Base-by-base conservation (phyloP, 2,888 invertebrate genomes). In the Pharmacophagus antenor region DNA sequence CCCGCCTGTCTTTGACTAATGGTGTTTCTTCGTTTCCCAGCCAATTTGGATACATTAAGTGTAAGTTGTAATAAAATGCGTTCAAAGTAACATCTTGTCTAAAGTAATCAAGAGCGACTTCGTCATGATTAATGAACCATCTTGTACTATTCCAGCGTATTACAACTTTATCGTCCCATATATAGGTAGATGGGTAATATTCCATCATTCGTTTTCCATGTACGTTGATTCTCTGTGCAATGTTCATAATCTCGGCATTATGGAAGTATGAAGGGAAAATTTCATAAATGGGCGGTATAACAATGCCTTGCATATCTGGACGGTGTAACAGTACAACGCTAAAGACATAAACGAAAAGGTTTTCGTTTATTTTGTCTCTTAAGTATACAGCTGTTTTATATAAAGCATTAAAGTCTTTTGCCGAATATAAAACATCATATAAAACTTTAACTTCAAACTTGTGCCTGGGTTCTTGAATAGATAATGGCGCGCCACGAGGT, bases 261-360 rank as follows among this genome's bases (percentile, higher is more conserved):
- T 94, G 92, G 91, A 94, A 95, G 81, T 92, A 92, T 67, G 94
- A 92, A 0, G 96, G 96, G 77, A 93, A 92, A 63, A 95, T 88
- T 81, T 96, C 95, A 72, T 95, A 94, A 57, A 93, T 88, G 53
- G 95, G 93, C n/a, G 95, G 95, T 10, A 95, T 80, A 42, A 93
- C 84, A 56, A 95, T 80, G 23, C 93, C 93, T 70, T 92, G 91
- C 60, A 92, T 93, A 64, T 95, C 94, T 7, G 81, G 80, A 31
- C 94, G 93, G 68, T 94, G 93, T 41, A 93, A 78, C 15, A 94
- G 86, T 15, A 94, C 94, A 21, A 92, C 83, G 61, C 92, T 92
- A 56, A 94, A 78, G 4, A 94, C 92, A 69, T 95, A 94, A 47
- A 94, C 88, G 77, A 93, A 95, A 73, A 95, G 87, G 56, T 92